Percentiles rank a stretch among this genome's conserved stretches.
phyloP scores from a whole-genome alignment of 2,113 vertebrate species.

The Peromyscus maniculatus region DNA sequence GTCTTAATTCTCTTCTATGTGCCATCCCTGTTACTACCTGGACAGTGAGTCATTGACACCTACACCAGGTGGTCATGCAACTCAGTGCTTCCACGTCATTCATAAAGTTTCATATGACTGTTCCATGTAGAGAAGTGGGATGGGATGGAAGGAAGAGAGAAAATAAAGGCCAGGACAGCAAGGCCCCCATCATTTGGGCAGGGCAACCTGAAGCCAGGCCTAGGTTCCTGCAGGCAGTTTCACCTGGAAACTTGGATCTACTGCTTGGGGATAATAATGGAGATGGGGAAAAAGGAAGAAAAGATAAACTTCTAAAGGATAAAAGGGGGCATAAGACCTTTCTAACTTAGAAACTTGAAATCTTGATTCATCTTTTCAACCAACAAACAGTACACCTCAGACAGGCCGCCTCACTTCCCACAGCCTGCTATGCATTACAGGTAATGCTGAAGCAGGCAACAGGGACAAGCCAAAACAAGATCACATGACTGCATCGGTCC shows the following conservation, averaged over 20 bases:
- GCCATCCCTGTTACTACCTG: not conserved
- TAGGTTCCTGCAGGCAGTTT: not conserved
- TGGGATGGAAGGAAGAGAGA: not conserved
- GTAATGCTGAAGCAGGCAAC: not conserved
- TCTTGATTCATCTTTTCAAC: not conserved
- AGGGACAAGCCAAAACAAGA: not conserved
- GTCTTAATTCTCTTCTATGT: constrained; percentile 23
- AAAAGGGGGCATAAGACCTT: not conserved
- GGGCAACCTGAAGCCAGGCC: not conserved
- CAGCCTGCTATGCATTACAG: not conserved
- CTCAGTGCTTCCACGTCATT: not conserved
- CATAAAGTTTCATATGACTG: not conserved
- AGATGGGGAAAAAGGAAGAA: not conserved
- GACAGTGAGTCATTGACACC: not conserved
- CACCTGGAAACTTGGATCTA: not conserved
- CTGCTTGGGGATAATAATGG: not conserved
- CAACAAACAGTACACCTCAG: not conserved
- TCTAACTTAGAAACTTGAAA: constrained; percentile 41
- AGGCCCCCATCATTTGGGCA: not conserved
- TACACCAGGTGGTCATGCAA: not conserved
- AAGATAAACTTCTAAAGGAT: not conserved
- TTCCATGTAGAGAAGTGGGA: not conserved
- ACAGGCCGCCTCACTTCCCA: not conserved
- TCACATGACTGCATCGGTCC: not conserved
- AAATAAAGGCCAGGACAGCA: not conserved